Evolutionary conservation across 2,888 invertebrate genomes (phyloP), one percentile per base, ranked within the genome.

Genomic region (Orthosia incerta): DNA sequence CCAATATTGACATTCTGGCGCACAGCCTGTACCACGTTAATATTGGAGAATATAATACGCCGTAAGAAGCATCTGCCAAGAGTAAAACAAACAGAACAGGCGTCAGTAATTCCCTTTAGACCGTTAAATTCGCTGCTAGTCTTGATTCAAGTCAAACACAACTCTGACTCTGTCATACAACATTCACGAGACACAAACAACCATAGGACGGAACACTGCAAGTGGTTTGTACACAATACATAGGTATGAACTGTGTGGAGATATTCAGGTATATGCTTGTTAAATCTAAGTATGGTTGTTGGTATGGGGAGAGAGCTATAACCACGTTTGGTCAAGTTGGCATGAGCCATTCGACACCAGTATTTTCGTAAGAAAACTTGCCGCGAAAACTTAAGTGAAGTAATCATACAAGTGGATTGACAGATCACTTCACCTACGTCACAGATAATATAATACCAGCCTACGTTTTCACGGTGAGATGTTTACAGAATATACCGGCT

Each of bases 101-200:
- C 11, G 1, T 18, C 18, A 5, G 3, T 16, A 16, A 45, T 26
- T 12, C 26, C 13, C 4, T 9, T 5, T 23, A 4, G 11, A 23
- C 4, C 15, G 4, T 53, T 46, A 16, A 53, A 39, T 45, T 18
- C 0, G 18, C 45, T 26, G 45, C 2, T 73, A 5, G 13, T 26
- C n/a, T n/a, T 39, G 31, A 23, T n/a, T 74, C n/a, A 5, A 23
- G 46, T 7, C 51, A 53, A 46, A 60, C 45, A 60, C 46, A 72
- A 46, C 20, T n/a, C 23, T 5, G 18, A 46, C 20, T n/a, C 23
- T 5, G 18, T 15, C n/a, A n/a, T 74, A 53, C 26, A 73, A 51
- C 60, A 73, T 51, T 51, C 73, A 73, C 18, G n/a, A 62, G 20
- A 23, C 23, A 31, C 51, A 53, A 74, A 72, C 16, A 74, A n/a